Conservation (phyloP, 2,797 vertebrate species). For the Phrynocephalus vlangalii region DNA sequence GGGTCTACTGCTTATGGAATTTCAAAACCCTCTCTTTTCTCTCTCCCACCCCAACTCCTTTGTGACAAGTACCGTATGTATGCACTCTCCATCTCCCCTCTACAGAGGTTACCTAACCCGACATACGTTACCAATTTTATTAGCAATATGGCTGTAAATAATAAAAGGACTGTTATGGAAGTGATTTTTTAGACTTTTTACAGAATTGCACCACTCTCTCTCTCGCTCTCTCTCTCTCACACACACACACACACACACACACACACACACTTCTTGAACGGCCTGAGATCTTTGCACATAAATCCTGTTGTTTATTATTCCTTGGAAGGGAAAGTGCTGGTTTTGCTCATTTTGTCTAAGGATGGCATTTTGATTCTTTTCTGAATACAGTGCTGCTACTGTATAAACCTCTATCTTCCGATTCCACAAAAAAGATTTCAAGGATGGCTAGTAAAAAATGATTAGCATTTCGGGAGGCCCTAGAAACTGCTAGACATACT, state of each 20-base stretch:
- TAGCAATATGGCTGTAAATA: background rate
- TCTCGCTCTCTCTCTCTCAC: too few relatives aligned
- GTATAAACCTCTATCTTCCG: background rate
- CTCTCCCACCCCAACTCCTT: background rate
- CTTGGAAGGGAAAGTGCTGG: background rate
- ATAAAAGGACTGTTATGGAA: background rate
- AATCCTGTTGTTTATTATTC: background rate
- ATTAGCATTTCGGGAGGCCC: background rate
- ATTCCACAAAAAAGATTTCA: background rate
- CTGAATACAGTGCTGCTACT: background rate
- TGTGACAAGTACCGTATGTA: background rate
- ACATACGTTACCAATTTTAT: background rate
- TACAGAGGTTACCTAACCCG: background rate
- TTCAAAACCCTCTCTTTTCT: background rate
- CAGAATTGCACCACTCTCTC: background rate
- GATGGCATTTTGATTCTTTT: background rate
- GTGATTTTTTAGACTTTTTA: background rate
- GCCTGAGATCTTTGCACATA: background rate
- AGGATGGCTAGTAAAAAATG: background rate
- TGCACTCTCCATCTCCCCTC: background rate
- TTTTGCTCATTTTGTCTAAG: background rate
- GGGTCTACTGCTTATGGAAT: background rate
- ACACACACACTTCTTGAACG: background rate
- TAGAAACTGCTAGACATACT: constrained; percentile 19
- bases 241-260: too few relatives aligned